Conservation (phyloP, 1,140 invertebrate genomes). For the Drosophila persimilis region DNA sequence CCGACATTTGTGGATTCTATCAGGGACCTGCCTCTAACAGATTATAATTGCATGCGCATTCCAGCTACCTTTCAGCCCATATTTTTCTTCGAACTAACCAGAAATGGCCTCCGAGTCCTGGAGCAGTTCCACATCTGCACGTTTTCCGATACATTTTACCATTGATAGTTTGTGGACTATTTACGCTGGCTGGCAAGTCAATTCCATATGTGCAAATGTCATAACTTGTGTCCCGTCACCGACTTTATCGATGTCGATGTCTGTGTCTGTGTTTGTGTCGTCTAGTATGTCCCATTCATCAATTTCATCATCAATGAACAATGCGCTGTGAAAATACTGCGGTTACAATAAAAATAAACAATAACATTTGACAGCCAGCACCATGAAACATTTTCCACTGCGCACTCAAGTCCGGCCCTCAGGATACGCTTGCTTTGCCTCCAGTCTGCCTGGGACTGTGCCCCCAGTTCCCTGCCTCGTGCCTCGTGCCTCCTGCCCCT, state of each 20-base stretch:
- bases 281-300: conserved; percentile 16
- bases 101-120: no score
- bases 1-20: no score
- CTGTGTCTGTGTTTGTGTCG: conserved; percentile 2
- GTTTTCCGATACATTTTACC: not conserved
- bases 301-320: conserved; percentile 52
- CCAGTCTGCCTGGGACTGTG: not conserved
- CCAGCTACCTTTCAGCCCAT: no score
- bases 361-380: conserved; percentile 49
- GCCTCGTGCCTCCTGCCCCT: not conserved
- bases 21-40: no score
- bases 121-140: not conserved
- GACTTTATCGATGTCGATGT: conserved; percentile 1
- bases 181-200: conserved; percentile 23
- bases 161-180: conserved; percentile 21
- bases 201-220: conserved; percentile 34
- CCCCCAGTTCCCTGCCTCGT: not conserved
- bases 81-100: no score
- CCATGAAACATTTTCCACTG: conserved; percentile 42
- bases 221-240: conserved; percentile 33
- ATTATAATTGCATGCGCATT: no score
- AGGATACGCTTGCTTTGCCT: no score
- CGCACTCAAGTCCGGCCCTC: conserved; percentile 23
- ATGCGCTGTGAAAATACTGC: conserved; percentile 54
- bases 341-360: conserved; percentile 58